phyloP scores from a whole-genome alignment of 2,113 vertebrate genomes.

The Macquaria australasica region DNA sequence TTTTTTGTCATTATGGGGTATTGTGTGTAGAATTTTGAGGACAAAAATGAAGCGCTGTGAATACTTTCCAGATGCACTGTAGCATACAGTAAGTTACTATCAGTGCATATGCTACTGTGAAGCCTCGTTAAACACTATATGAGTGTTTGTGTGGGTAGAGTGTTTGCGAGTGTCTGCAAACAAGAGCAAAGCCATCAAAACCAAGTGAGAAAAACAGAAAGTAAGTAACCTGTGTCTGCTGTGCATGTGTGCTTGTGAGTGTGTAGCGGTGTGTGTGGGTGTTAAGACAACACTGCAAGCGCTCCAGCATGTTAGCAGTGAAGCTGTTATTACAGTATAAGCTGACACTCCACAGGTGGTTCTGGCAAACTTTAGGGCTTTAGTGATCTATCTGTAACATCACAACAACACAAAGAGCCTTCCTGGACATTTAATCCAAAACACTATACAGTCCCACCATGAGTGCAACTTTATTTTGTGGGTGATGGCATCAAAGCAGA shows the following conservation, averaged over 20 bases:
- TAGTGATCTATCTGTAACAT: conserved; percentile 13
- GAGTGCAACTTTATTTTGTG: background rate
- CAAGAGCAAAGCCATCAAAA: conserved; percentile 37
- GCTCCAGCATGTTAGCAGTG: background rate
- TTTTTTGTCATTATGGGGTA: no score
- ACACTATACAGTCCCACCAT: background rate
- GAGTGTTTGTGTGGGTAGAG: conserved; percentile 36
- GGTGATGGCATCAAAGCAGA: conserved; percentile 7
- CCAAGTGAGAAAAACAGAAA: conserved; percentile 35
- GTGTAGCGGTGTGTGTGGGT: conserved; percentile 26
- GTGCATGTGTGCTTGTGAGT: background rate
- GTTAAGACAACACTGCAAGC: conserved; percentile 22
- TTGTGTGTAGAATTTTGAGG: no score
- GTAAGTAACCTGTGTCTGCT: conserved; percentile 11
- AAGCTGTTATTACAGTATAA: conserved; percentile 38
- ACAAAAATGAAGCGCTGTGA: no score
- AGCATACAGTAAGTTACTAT: background rate
- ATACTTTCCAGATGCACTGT: no score
- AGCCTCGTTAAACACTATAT: background rate
- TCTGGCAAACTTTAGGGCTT: conserved; percentile 5
- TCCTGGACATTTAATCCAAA: conserved; percentile 8
- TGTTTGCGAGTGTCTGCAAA: conserved; percentile 48
- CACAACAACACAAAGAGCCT: background rate
- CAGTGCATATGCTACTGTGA: conserved; percentile 1
- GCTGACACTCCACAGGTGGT: conserved; percentile 49